Base-by-base conservation (phyloP, 2,888 invertebrate species). In the Dendrolimus houi region DNA sequence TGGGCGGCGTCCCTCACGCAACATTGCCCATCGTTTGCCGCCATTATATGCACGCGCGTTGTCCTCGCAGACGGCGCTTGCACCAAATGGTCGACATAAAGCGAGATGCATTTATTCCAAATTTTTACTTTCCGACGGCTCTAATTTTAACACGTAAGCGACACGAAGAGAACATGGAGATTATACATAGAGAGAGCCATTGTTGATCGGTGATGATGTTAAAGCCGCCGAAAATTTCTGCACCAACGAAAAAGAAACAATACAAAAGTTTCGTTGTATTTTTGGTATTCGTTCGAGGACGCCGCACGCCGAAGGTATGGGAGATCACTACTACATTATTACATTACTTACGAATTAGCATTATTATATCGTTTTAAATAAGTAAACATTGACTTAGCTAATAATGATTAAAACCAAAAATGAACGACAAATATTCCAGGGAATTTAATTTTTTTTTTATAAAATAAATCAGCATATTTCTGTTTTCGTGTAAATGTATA, bases 351-450 rank as follows among this genome's bases (percentile, higher is more conserved):
- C 88, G 87, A 89, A 89, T 79, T 79, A 87, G 81, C 79, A 88
- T 85, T 86, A 81, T 87, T 83, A 85, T 70, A 77, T 83, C 75
- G 82, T 87, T 87, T 87, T 86, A 88, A 85, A 88, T 87, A 87
- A 86, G 83, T 88, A 87, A 90, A 90, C 88, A 87, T 85, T 87
- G 87, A 90, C 87, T 88, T 90, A 90, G 86, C 88, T 85, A 87
- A 47, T 47, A 87, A 83, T 78, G 84, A 85, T 85, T 84, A 85
- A 81, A 88, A 86, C 79, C 79, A 83, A 87, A 77, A 83, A 76
- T 78, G 74, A 79, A 81, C 81, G 77, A 80, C 69, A 67, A 78
- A 81, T 77, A 71, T 66, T 65, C 12, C 1, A 47, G 47, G 47
- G 47, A 12, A 10, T 10, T 47, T 10, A 17, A 8, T 6, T 29